Evolutionary conservation across 1,140 invertebrate species (phyloP).

Genomic region (Battus philenor): DNA sequence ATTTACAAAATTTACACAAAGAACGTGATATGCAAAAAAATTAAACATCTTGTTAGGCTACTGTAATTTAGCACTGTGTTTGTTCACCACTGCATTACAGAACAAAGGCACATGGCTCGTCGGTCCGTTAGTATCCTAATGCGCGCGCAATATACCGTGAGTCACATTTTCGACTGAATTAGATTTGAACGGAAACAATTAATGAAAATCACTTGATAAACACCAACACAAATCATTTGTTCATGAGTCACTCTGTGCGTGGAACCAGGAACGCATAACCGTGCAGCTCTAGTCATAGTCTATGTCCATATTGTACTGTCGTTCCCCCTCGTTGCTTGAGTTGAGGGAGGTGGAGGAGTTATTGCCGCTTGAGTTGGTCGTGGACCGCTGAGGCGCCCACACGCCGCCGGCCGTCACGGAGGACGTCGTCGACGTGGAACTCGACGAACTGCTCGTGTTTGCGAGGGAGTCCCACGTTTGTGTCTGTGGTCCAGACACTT

Average conservation of each 20-base stretch:
- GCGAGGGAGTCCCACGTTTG: constrained; percentile 21
- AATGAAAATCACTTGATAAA: constrained; percentile 3
- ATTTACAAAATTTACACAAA: constrained; percentile 59
- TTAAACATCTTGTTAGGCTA: not conserved
- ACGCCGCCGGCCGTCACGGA: constrained; percentile 28
- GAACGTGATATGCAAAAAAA: constrained; percentile 15
- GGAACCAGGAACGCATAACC: not conserved
- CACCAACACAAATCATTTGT: constrained; percentile 18
- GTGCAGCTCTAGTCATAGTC: constrained; percentile 45
- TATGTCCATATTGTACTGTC: constrained; percentile 60
- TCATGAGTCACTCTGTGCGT: constrained; percentile 5
- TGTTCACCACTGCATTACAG: constrained; percentile 21
- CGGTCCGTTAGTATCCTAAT: constrained; percentile 21
- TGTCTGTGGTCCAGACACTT: constrained; percentile 14
- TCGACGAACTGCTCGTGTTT: constrained; percentile 22
- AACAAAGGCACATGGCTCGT: constrained; percentile 26
- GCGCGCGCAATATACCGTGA: not conserved
- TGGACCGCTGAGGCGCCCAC: constrained; percentile 25
- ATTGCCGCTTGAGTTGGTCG: constrained; percentile 25
- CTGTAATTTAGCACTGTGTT: constrained; percentile 2
- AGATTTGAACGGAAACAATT: constrained; percentile 9
- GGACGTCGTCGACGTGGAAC: constrained; percentile 26
- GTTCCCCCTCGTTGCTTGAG: constrained; percentile 29
- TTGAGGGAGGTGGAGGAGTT: constrained; percentile 29
- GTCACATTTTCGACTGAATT: not conserved